A percentile compares a stretch with the other conserved stretches of the same genome.
These are phyloP conservation scores for Clarias gariepinus DNA, from an alignment of 2,113 vertebrate species.

Conservation along the genomic window DNA sequence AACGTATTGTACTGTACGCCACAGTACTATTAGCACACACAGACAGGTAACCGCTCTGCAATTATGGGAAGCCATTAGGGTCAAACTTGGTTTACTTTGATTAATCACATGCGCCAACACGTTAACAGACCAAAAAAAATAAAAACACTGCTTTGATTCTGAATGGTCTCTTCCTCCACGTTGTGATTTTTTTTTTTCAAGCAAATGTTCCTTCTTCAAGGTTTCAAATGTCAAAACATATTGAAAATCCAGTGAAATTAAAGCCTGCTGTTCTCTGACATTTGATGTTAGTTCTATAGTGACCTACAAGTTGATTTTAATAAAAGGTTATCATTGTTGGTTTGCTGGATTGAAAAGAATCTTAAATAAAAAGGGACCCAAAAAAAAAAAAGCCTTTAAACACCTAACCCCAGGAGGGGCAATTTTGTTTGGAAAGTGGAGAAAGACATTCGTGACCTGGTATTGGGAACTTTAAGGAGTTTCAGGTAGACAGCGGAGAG, in stretches of 20 bases:
- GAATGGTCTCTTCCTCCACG: not conserved
- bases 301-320: not conserved
- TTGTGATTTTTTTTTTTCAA: not conserved
- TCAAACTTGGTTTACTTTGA: too few relatives aligned
- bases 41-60: too few relatives aligned
- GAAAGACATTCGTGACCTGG: not conserved
- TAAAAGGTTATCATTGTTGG: not conserved
- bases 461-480: not conserved
- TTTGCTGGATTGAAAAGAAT: not conserved
- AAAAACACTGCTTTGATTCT: not conserved
- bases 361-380: not conserved
- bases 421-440: not conserved
- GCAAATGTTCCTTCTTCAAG: not conserved
- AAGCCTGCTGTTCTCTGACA: not conserved
- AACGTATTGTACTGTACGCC: too few relatives aligned
- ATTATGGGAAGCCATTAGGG: too few relatives aligned
- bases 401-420: not conserved
- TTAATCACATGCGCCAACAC: too few relatives aligned
- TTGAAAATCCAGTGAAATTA: not conserved
- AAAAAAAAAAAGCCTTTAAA: not conserved
- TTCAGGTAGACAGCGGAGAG: slow-evolving; percentile 52
- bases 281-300: not conserved
- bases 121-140: not conserved
- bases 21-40: too few relatives aligned
- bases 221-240: slow-evolving; percentile 21